A percentile compares a stretch with the other conserved stretches of the same genome.
phyloP scores from a whole-genome alignment of 1,140 invertebrate genomes.

The Danaus melanippus region DNA sequence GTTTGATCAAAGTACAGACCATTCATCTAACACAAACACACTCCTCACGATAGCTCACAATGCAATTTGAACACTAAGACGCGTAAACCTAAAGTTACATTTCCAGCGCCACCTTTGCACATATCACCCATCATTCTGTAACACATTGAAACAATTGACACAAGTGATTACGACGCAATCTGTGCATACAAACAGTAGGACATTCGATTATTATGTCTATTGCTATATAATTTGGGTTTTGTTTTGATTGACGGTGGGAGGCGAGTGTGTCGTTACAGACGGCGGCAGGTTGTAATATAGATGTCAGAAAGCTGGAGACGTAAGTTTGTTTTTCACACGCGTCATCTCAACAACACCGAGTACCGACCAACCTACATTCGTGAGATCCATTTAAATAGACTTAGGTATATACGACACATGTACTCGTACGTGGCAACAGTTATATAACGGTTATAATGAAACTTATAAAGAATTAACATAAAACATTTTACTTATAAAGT shows the following conservation, averaged over 20 bases:
- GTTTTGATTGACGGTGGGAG: slow-evolving; percentile 22
- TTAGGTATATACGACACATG: no score
- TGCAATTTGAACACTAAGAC: no score
- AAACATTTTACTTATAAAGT: no score
- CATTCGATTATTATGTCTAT: slow-evolving; percentile 25
- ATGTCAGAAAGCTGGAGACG: slow-evolving; percentile 33
- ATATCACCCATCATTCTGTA: no score
- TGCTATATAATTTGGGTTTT: slow-evolving; percentile 19
- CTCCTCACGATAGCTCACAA: no score
- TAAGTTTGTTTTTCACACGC: slow-evolving; percentile 55
- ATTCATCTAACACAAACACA: no score
- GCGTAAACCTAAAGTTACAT: no score
- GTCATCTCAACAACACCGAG: slow-evolving; percentile 9
- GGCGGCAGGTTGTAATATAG: slow-evolving; percentile 36
- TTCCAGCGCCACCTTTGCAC: no score
- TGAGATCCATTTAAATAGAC: no score
- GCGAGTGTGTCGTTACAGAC: slow-evolving; percentile 21
- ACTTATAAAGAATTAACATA: no score
- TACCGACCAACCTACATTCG: slow-evolving; percentile 34
- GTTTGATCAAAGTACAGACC: slow-evolving; percentile 4
- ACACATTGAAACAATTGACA: slow-evolving; percentile 37
- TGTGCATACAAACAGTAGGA: slow-evolving; percentile 20
- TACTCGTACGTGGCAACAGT: no score
- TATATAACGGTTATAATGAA: no score
- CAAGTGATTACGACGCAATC: slow-evolving; percentile 39